Base-by-base conservation (phyloP, 2,113 vertebrate genomes). In the Nerophis lumbriciformis region DNA sequence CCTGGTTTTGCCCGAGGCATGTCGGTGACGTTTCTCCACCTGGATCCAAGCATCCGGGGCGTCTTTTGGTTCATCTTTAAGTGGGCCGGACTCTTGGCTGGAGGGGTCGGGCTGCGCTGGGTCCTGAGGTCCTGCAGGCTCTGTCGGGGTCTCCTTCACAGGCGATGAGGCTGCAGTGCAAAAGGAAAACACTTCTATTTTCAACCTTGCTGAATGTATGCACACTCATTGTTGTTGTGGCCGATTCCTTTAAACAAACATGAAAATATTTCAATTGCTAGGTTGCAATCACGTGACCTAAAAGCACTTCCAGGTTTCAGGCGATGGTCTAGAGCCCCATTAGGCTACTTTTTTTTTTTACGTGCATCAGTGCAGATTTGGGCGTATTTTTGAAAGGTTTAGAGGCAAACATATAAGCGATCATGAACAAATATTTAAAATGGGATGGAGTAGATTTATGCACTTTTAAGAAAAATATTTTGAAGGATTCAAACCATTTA, bases 21-120 rank as follows among this genome's bases (percentile, higher is more conserved):
- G 82, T 57, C 74, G 66, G 71, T 94, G 93, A 56, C 92, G 92
- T 82, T 91, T 95, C 85, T 94, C 94, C 63, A 95, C 93, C 88
- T 98, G 93, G 80, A 94, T 89, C 96, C 95, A 96, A 53, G 89
- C 91, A 13, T 96, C 93, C 38, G 94, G 83, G 16, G 65, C n/a
- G 0, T 69, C 74, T 72, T 68, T 73, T 6, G 69, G 48, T 37
- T 60, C 36, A 3, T 71, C 64, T 1, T 42, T 0, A 36, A 53
- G 11, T 0, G 71, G 68, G 39, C 57, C 63, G 0, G 77, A 63
- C 15, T 75, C 79, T 48, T 72, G 70, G 50, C 68, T 44, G 64
- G 67, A 50, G n/a, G 74, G 71, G 65, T 49, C 42, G 35, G 69
- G 36, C 36, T 80, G 60, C 13, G 48, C 54, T 0, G 72, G 79